These are phyloP conservation scores for Amblyjoppa fuscipennis DNA, from an alignment of 2,888 invertebrate genomes.

Conservation along the genomic window DNA sequence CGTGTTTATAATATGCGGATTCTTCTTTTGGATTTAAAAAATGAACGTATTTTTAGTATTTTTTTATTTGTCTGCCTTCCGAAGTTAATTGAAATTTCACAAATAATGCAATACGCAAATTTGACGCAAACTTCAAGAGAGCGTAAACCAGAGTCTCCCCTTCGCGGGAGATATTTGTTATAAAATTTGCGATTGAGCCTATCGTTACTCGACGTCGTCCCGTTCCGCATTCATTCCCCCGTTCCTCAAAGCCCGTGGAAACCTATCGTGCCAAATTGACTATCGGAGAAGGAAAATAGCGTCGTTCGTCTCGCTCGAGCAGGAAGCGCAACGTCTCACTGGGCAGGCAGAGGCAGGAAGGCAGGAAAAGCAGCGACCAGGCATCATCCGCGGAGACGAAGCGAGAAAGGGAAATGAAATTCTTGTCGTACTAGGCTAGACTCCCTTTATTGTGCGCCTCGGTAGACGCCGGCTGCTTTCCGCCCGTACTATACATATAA, in stretches of 20 bases:
- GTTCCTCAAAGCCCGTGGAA: conserved; percentile 53
- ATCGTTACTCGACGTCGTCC: conserved; percentile 26
- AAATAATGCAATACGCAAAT: neutral
- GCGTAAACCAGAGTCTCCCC: neutral
- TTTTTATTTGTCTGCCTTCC: neutral
- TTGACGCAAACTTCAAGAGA: neutral
- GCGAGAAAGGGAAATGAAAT: conserved; percentile 80
- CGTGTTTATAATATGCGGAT: no score
- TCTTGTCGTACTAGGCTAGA: conserved; percentile 73
- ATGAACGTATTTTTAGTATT: neutral
- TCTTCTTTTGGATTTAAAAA: neutral
- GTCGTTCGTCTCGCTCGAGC: conserved; percentile 58
- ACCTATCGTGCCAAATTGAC: conserved; percentile 74
- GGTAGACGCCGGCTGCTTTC: conserved; percentile 65
- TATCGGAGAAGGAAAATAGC: conserved; percentile 69
- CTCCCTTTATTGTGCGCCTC: conserved; percentile 70
- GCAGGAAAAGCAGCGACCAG: conserved; percentile 53
- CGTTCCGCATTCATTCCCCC: neutral
- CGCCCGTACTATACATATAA: conserved; percentile 49
- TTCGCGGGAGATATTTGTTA: neutral
- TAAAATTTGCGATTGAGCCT: conserved; percentile 24
- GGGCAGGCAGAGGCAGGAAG: conserved; percentile 45
- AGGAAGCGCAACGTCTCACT: conserved; percentile 71
- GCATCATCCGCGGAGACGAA: conserved; percentile 68
- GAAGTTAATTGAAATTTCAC: neutral